Base-by-base conservation (phyloP, 2,113 vertebrate species). In the Dipodomys spectabilis region DNA sequence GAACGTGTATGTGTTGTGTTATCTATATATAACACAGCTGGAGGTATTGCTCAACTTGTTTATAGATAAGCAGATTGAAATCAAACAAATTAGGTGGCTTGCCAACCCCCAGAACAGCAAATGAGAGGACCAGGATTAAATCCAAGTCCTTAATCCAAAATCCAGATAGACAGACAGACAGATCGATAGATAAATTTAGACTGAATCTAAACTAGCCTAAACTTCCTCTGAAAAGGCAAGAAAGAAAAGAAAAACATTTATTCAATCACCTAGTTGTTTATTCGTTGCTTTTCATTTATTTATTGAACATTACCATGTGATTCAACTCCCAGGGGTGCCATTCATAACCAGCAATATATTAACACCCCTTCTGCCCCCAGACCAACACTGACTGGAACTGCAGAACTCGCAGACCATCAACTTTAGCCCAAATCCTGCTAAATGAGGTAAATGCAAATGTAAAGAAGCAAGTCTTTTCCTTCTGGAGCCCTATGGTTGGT, bases 51-150 rank as follows among this genome's bases (percentile, higher is more conserved):
- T 35, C 25, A 88, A 92, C 19, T 30, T 94, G 30, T 75, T 60
- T 62, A 84, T 15, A 95, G 60, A 87, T 39, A 45, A 49, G 32
- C 10, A 82, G 89, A 86, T 62, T 35, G 30, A 89, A 32, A 0
- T 92, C 22, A 82, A 94, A 94, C 45, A 94, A 82, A 90, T 75
- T 92, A 74, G 69, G 44, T 79, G 74, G 60, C n/a, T 27, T 79
- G 7, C 64, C 27, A 90, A 49, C 53, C 73, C 32, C 79, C 69
- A 73, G 9, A 83, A 57, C n/a, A 79, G 39, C 73, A 89, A 53
- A 32, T 45, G 27, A 74, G 30, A 7, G 27, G 60, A 5, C 23
- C 74, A 44, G 77, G 16, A 86, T 39, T 84, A n/a, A 92, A 86
- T 32, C 16, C 53, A 49, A 78, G 16, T 80, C 79, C 45, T 86